Percentiles rank a stretch among this genome's conserved stretches.
Evolutionary conservation across 1,140 invertebrate genomes (phyloP).

Genomic region (Ips typographus): DNA sequence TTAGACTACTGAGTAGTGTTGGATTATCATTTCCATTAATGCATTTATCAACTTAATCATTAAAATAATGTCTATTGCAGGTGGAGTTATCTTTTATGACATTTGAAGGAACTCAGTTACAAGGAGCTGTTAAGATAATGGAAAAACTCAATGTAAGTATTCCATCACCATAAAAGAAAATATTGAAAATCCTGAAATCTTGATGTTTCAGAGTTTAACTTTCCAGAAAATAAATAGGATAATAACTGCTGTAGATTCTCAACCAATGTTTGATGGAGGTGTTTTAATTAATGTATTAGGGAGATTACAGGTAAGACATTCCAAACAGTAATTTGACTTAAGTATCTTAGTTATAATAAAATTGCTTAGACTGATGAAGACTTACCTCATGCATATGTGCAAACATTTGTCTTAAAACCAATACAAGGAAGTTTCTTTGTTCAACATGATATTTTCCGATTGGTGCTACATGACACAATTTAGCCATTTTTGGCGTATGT

Average conservation of each 20-base stretch:
- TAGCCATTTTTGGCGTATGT: slow-evolving; percentile 22
- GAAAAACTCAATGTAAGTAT: slow-evolving; percentile 87
- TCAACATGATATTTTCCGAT: slow-evolving; percentile 82
- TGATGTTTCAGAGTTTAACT: slow-evolving; percentile 67
- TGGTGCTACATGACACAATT: slow-evolving; percentile 77
- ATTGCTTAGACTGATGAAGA: slow-evolving; percentile 81
- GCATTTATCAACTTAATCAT: background rate
- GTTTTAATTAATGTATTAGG: slow-evolving; percentile 92
- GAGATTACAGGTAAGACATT: slow-evolving; percentile 76
- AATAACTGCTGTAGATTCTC: slow-evolving; percentile 91
- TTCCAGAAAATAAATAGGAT: slow-evolving; percentile 93
- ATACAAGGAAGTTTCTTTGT: slow-evolving; percentile 84
- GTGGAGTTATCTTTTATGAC: slow-evolving; percentile 81
- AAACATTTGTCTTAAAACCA: slow-evolving; percentile 89
- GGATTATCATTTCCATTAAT: background rate
- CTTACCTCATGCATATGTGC: slow-evolving; percentile 86
- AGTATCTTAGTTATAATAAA: slow-evolving; percentile 7
- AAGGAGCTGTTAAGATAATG: slow-evolving; percentile 90
- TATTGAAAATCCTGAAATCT: background rate
- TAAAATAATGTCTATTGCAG: slow-evolving; percentile 2
- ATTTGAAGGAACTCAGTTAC: slow-evolving; percentile 89
- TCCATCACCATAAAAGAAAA: background rate
- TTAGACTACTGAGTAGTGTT: too few relatives aligned
- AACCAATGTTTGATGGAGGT: slow-evolving; percentile 94
- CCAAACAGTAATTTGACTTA: background rate